phyloP scores from a whole-genome alignment of 1,140 invertebrate genomes.

The Pentalonia nigronervosa region DNA sequence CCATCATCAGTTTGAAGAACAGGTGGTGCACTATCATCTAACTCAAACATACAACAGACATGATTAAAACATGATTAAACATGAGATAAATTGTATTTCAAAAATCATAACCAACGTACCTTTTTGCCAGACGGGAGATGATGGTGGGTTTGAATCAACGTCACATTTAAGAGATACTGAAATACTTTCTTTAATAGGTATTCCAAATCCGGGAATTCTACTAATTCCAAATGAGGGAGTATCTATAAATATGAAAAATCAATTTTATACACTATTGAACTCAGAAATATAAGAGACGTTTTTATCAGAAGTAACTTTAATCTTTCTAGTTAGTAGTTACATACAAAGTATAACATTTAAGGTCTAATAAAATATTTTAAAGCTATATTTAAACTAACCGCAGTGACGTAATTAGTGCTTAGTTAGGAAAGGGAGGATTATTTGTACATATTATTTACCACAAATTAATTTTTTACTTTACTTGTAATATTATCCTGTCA shows the following conservation, averaged over 20 bases:
- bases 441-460: neutral
- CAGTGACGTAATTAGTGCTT: neutral
- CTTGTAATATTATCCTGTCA: neutral
- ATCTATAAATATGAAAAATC: slow-evolving; percentile 70
- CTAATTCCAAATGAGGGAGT: slow-evolving; percentile 89
- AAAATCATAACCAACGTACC: slow-evolving; percentile 65
- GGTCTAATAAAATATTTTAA: neutral
- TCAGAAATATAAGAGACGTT: neutral
- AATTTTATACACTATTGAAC: neutral
- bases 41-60: neutral
- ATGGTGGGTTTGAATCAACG: slow-evolving; percentile 88
- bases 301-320: neutral
- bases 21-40: slow-evolving; percentile 70
- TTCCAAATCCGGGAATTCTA: slow-evolving; percentile 86
- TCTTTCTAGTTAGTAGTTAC: neutral
- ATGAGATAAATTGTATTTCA: neutral
- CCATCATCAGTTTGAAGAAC: slow-evolving; percentile 75
- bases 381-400: neutral
- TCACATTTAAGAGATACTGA: slow-evolving; percentile 87
- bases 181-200: slow-evolving; percentile 83
- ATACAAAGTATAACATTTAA: neutral
- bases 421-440: neutral
- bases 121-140: slow-evolving; percentile 85
- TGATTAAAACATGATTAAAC: too few species aligned
- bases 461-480: neutral